Evolutionary conservation across 2,113 vertebrate species (phyloP), one percentile per base, ranked within the genome.

Genomic region (Paradoxurus hermaphroditus): DNA sequence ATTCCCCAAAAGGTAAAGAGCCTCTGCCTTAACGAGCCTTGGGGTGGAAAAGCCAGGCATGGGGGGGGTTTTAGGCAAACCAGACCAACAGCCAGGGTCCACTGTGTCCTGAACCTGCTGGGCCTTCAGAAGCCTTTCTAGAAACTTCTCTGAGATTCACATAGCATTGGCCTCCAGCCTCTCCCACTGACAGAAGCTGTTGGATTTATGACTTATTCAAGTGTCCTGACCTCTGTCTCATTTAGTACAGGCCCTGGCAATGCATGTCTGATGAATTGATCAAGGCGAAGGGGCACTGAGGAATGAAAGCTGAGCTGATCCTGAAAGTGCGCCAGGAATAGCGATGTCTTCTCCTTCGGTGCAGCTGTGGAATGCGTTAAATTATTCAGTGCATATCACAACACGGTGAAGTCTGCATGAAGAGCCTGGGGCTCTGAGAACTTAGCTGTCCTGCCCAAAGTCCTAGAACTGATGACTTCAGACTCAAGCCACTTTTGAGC

Each of bases 331-430:
- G 14, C 11, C 3, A 6, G 44, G 25, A 82, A 34, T 10, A 53
- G 25, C 7, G 34, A 19, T n/a, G 9, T 14, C 5, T n/a, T 14
- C 5, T 31, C 27, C n/a, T 73, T 65, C 19, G 7, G 3, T 5
- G 3, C 62, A 72, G 25, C 44, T 29, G 10, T 34, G 46, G 51
- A 65, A 12, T 18, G n/a, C 0, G 0, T 34, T 11, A 7, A 3
- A 4, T 34, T 36, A 31, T 2, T 51, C 65, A n/a, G 15, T 68
- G 68, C 62, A 29, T 3, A 39, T 2, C 1, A 16, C 63, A 62
- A 16, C 0, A 1, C 21, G n/a, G 13, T 23, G 13, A 36, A 72
- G 27, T 86, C 72, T 77, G 39, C 7, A 34, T 5, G 7, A 88
- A 53, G 46, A 91, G 53, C 23, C 10, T 16, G 8, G 16, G 63